Conservation (phyloP, 2,113 vertebrate species). For the Romanogobio albipinnatus region DNA sequence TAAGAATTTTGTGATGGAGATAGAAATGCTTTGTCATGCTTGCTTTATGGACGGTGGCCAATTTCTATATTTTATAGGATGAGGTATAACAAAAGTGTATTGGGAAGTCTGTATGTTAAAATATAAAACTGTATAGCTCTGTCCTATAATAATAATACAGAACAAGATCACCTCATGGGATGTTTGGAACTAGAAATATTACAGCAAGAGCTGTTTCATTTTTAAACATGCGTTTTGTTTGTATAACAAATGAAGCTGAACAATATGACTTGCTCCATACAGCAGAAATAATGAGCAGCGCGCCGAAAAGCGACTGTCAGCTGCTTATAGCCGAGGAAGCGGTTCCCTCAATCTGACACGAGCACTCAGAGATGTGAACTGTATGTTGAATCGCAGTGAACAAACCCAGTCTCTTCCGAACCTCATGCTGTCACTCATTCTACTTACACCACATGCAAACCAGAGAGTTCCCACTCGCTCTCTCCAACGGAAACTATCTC, state of each 20-base stretch:
- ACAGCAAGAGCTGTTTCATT: background rate
- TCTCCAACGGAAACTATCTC: constrained; percentile 38
- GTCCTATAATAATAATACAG: background rate
- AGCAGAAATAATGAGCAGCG: constrained; percentile 23
- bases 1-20: constrained; percentile 20
- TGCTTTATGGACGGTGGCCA: background rate
- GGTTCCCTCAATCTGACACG: constrained; percentile 31
- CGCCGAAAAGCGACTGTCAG: constrained; percentile 27
- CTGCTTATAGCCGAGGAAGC: constrained; percentile 26
- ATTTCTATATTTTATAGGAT: constrained; percentile 5
- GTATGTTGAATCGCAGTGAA: constrained; percentile 47
- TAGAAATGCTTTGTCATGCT: background rate
- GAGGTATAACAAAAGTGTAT: background rate
- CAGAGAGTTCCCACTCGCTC: constrained; percentile 50
- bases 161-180: background rate
- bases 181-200: background rate
- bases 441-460: constrained; percentile 49
- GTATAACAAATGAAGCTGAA: constrained; percentile 12
- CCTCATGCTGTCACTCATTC: constrained; percentile 49
- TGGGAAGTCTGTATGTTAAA: background rate
- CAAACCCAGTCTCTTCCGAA: constrained; percentile 33
- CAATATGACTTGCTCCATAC: constrained; percentile 39
- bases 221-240: constrained; percentile 32
- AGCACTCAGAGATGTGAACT: constrained; percentile 42
- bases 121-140: background rate